Evolutionary conservation across 2,797 vertebrate genomes (phyloP), one percentile per base, ranked within the genome.

Genomic region (Manis javanica): DNA sequence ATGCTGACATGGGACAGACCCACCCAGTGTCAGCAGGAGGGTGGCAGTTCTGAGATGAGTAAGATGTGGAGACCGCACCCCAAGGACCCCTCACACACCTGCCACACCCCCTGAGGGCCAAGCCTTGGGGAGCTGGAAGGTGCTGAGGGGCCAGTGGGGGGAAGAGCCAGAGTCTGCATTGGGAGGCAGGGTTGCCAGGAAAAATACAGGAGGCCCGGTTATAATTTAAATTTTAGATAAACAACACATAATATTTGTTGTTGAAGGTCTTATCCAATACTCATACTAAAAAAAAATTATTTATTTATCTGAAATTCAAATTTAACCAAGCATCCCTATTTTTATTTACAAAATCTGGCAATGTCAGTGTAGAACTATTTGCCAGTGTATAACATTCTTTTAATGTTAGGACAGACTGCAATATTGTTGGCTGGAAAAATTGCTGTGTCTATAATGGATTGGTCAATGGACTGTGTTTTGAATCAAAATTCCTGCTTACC

Each of bases 401-500:
- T 39, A 88, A 82, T 71, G 18, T 31, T 59, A 9, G 4, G 26
- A 69, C 75, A 92, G 72, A 88, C 57, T 37, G 82, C 68, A 71
- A 57, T 71, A 26, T 26, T 53, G 63, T 29, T 66, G 59, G 5
- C 88, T 90, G 46, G 46, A 72, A 95, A 96, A 91, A 57, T 59
- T 57, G 63, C 71, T 49, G 1, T 1, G n/a, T 86, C 66, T 75
- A 24, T 24, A 34, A 5, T 53, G 19, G 11, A 59, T 26, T 53
- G 59, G 53, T 24, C 15, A 90, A 39, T 34, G 31, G 55, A 42
- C 93, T 8, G 5, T 55, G 66, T 88, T 95, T 90, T 69, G 84
- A 94, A 87, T 95, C 92, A 90, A 92, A 89, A 95, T 92, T 96
- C 57, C 61, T 64, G 24, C 16, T 29, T 12, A 37, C n/a, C 42